Evolutionary conservation across 2,888 invertebrate genomes (phyloP).

Genomic region (Melanargia galathea): DNA sequence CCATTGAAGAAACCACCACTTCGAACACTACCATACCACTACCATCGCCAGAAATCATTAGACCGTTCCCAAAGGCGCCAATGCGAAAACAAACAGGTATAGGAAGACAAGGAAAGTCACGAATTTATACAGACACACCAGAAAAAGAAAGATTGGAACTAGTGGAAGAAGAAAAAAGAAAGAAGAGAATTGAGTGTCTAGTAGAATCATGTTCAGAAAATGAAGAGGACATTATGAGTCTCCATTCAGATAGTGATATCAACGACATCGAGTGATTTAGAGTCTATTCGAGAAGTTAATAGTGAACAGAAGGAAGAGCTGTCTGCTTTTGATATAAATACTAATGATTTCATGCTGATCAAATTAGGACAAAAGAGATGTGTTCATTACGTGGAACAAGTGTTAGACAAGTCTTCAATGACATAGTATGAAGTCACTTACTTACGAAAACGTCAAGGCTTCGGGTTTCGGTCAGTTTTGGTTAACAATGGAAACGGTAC

Average conservation of each 20-base stretch:
- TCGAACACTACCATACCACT: not conserved
- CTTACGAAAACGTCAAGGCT: no score
- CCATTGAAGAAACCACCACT: not conserved
- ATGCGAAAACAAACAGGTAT: not conserved
- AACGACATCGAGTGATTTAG: conserved; percentile 3
- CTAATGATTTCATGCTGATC: not conserved
- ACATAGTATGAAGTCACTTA: no score
- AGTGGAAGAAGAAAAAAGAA: conserved; percentile 2
- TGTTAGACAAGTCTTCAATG: no score
- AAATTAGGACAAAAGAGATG: conserved; percentile 7
- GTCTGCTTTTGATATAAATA: conserved; percentile 1
- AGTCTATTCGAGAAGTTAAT: conserved; percentile 2
- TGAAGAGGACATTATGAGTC: not conserved
- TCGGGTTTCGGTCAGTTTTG: no score
- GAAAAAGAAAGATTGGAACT: conserved; percentile 9
- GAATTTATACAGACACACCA: conserved; percentile 5
- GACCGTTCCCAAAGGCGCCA: conserved; percentile 3
- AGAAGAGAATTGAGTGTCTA: conserved; percentile 2
- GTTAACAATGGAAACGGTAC: no score
- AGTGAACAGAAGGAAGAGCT: not conserved
- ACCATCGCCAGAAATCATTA: not conserved
- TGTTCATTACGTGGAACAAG: no score
- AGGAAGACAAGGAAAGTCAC: conserved; percentile 6
- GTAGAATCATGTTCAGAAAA: conserved; percentile 5
- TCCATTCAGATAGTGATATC: conserved; percentile 6